These are phyloP conservation scores for Drosophila parthenogenetica DNA, from an alignment of 2,888 invertebrate genomes.

Conservation along the genomic window DNA sequence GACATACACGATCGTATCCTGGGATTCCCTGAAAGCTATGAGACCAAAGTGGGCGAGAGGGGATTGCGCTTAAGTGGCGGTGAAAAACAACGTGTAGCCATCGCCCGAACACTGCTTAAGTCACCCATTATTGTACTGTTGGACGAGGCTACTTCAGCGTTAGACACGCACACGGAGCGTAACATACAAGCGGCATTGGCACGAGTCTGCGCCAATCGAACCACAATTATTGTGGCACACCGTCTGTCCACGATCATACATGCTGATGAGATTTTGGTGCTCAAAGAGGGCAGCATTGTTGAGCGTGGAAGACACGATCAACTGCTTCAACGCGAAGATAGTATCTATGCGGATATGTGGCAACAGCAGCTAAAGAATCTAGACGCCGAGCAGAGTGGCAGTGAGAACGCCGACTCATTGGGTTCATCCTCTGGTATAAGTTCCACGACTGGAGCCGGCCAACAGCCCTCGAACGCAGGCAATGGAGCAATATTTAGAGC, in stretches of 20 bases:
- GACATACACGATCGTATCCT: slow-evolving; percentile 97
- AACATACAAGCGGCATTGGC: slow-evolving; percentile 95
- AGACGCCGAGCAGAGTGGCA: slow-evolving; percentile 70
- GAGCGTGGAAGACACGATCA: slow-evolving; percentile 93
- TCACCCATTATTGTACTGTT: slow-evolving; percentile 95
- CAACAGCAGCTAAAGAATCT: slow-evolving; percentile 89
- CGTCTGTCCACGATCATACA: slow-evolving; percentile 97
- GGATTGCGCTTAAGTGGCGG: slow-evolving; percentile 98
- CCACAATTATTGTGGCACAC: slow-evolving; percentile 97
- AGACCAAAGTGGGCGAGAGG: slow-evolving; percentile 96
- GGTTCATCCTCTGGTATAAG: slow-evolving; percentile 9
- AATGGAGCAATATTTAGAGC: slow-evolving; percentile 53
- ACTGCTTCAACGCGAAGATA: slow-evolving; percentile 89
- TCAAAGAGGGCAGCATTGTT: slow-evolving; percentile 95
- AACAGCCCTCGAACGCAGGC: background rate
- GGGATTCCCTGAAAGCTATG: slow-evolving; percentile 95
- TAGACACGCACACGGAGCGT: slow-evolving; percentile 98
- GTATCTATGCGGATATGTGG: slow-evolving; percentile 97
- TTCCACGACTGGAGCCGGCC: slow-evolving; percentile 8
- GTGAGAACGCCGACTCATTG: slow-evolving; percentile 24
- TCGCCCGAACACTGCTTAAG: slow-evolving; percentile 97
- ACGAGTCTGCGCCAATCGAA: slow-evolving; percentile 94
- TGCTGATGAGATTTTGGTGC: slow-evolving; percentile 96
- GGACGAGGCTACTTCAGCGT: slow-evolving; percentile 97
- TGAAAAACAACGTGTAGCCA: slow-evolving; percentile 98